phyloP scores from a whole-genome alignment of 53 echinoderm and acorn worm genomes.

The Hippasteria phrygiana region DNA sequence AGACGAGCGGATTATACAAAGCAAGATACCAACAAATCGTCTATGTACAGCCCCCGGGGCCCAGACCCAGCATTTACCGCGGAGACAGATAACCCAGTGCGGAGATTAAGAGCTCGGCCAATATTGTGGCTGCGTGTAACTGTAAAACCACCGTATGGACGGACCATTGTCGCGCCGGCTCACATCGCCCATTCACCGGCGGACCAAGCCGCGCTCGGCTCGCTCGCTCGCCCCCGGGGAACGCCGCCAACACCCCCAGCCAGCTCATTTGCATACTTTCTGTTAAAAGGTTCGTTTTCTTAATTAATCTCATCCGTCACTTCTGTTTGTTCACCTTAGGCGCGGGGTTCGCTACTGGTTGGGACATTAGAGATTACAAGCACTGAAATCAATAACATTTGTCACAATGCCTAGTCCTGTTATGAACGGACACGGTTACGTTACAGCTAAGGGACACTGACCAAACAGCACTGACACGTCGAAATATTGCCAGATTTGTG shows the following conservation, averaged over 20 bases:
- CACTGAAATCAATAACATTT: slow-evolving; percentile 49
- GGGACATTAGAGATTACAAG: slow-evolving; percentile 43
- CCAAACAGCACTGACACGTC: slow-evolving; percentile 29
- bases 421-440: slow-evolving; percentile 32
- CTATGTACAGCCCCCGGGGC: slow-evolving; percentile 54
- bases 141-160: slow-evolving; percentile 67
- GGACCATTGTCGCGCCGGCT: slow-evolving; percentile 42
- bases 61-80: background rate
- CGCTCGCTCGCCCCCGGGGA: slow-evolving; percentile 47
- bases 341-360: slow-evolving; percentile 60
- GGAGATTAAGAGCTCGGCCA: slow-evolving; percentile 34
- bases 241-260: slow-evolving; percentile 40
- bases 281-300: slow-evolving; percentile 71
- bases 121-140: slow-evolving; percentile 66
- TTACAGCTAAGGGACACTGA: slow-evolving; percentile 26
- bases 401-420: slow-evolving; percentile 51
- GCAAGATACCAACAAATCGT: slow-evolving; percentile 50
- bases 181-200: slow-evolving; percentile 54
- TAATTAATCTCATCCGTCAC: slow-evolving; percentile 69
- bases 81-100: slow-evolving; percentile 42
- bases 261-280: slow-evolving; percentile 65
- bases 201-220: slow-evolving; percentile 57
- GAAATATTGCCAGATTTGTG: background rate
- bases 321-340: slow-evolving; percentile 71
- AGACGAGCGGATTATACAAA: background rate